Percentiles rank a stretch among this genome's conserved stretches.
These are phyloP conservation scores for Forbesichthys papilliferus DNA, from an alignment of 2,113 vertebrate genomes.

Conservation along the genomic window DNA sequence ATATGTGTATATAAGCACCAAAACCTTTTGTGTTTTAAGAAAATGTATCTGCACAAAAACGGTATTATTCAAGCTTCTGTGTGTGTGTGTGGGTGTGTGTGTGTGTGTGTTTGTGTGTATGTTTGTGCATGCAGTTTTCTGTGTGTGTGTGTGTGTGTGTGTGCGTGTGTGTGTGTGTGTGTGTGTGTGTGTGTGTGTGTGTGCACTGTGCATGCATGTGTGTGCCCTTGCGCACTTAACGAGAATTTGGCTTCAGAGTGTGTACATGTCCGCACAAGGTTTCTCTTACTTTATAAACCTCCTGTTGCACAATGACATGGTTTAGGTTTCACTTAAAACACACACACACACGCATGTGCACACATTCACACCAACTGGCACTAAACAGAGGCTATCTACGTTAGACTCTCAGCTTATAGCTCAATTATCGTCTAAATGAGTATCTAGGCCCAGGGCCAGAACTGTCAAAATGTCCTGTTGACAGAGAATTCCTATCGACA, in stretches of 20 bases:
- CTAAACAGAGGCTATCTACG: constrained; percentile 48
- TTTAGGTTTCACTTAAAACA: constrained; percentile 58
- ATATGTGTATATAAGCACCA: constrained; percentile 4
- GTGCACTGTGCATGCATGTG: neutral
- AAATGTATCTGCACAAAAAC: constrained; percentile 32
- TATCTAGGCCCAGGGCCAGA: constrained; percentile 59
- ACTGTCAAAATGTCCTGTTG: constrained; percentile 53
- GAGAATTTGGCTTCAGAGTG: constrained; percentile 50
- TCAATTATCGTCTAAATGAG: constrained; percentile 63
- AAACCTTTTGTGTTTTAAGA: constrained; percentile 44
- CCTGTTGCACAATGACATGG: constrained; percentile 44
- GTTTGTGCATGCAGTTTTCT: constrained; percentile 12
- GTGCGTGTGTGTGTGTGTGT: neutral
- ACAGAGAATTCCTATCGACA: constrained; percentile 41
- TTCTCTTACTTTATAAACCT: constrained; percentile 29
- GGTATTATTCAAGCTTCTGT: constrained; percentile 21
- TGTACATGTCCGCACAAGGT: constrained; percentile 67
- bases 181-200: neutral
- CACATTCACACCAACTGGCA: constrained; percentile 22
- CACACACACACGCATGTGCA: constrained; percentile 28
- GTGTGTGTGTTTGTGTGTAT: constrained; percentile 1
- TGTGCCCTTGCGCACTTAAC: constrained; percentile 30
- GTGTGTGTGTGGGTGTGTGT: neutral
- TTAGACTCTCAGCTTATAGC: constrained; percentile 64
- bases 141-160: constrained; percentile 2